Percentiles rank a stretch among this genome's conserved stretches.
Evolutionary conservation across 2,113 vertebrate species (phyloP).

Genomic region (Morphnarchus princeps): DNA sequence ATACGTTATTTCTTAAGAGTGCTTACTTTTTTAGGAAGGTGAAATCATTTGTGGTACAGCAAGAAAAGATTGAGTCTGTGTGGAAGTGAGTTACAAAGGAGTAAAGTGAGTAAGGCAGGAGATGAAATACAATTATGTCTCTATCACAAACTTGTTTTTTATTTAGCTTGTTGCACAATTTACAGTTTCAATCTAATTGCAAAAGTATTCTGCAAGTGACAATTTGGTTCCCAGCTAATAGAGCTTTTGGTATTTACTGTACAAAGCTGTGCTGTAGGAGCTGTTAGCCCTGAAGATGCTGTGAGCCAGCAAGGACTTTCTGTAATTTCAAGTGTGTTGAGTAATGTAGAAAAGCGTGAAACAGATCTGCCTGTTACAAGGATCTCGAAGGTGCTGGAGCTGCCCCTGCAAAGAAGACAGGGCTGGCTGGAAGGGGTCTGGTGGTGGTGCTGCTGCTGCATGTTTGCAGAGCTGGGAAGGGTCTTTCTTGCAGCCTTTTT

Average conservation of each 20-base stretch:
- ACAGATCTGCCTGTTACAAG: rapidly evolving
- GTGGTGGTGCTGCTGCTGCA: not conserved
- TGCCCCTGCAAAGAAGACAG: not conserved
- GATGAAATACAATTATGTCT: not conserved
- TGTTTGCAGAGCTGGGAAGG: not conserved
- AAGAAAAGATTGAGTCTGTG: not conserved
- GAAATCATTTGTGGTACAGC: not conserved
- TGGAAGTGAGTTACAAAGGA: not conserved
- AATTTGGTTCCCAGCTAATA: not conserved
- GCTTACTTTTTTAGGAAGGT: not conserved
- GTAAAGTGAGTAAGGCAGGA: not conserved
- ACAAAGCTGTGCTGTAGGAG: not conserved
- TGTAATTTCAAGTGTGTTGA: not conserved
- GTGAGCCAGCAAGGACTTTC: not conserved
- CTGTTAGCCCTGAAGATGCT: not conserved
- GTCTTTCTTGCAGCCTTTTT: not conserved
- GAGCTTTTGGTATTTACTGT: not conserved
- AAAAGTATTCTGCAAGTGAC: conserved; percentile 27
- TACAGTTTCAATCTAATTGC: conserved; percentile 35
- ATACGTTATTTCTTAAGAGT: not conserved
- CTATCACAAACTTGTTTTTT: not conserved
- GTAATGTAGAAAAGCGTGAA: not conserved
- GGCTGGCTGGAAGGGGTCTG: not conserved
- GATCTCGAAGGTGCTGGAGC: not conserved
- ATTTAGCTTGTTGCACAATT: conserved; percentile 46